phyloP scores from a whole-genome alignment of 2,797 vertebrate species.

The Mionectes olivaceus region DNA sequence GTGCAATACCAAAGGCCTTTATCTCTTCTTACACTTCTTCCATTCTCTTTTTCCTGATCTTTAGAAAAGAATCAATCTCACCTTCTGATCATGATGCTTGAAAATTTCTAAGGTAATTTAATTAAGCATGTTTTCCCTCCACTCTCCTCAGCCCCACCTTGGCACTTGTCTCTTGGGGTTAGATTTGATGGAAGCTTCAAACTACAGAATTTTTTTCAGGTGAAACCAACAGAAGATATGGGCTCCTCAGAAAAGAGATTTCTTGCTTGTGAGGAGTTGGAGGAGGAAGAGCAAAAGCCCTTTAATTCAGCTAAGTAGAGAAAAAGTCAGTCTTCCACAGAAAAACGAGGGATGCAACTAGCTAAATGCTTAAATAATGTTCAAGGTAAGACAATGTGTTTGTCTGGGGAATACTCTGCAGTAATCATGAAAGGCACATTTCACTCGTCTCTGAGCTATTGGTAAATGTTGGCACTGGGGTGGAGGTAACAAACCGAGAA shows the following conservation, averaged over 20 bases:
- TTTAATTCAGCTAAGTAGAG: neutral
- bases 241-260: neutral
- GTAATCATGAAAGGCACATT: neutral
- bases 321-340: neutral
- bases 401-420: neutral
- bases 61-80: conserved; percentile 30
- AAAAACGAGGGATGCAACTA: neutral
- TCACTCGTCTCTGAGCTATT: neutral
- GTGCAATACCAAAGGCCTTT: neutral
- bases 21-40: neutral
- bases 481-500: neutral
- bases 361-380: neutral
- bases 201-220: neutral
- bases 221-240: neutral
- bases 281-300: neutral
- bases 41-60: neutral
- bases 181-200: neutral
- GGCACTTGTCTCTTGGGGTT: conserved; percentile 1
- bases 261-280: neutral
- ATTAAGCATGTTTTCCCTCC: conserved; percentile 37
- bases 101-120: conserved; percentile 56
- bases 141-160: neutral
- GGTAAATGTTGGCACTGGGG: neutral
- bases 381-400: neutral
- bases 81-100: neutral